Base-by-base conservation (phyloP, 1,140 invertebrate genomes). In the Carposina sasakii region DNA sequence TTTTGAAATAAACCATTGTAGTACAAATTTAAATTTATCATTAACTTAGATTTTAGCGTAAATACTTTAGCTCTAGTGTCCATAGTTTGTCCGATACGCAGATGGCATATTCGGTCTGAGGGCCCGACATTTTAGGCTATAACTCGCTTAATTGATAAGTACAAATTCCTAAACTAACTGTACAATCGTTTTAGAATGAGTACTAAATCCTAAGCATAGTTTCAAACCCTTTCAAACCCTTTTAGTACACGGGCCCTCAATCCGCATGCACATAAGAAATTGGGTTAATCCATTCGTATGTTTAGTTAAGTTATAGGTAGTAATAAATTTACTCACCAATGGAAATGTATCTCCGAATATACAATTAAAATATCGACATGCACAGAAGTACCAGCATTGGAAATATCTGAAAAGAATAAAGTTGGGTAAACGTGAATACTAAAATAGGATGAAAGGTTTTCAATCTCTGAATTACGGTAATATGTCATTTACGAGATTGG, bases 291-390 rank as follows among this genome's bases (percentile, higher is more conserved):
- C n/a, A n/a, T n/a, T n/a, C n/a, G n/a, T n/a, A n/a, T n/a, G n/a
- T n/a, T n/a, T n/a, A n/a, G n/a, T n/a, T n/a, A n/a, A n/a, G n/a
- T n/a, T n/a, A n/a, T n/a, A n/a, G n/a, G n/a, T n/a, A n/a, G n/a
- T n/a, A n/a, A n/a, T n/a, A n/a, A 22, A 19, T 48, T n/a, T n/a
- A 71, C 53, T 71, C 67, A 78, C 78, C 21, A 74, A 22, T 31
- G 76, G 75, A 66, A 76, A 82, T 21, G 68, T 44, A 40, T 82
- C 78, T n/a, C 78, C 78, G 57, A 82, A 82, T 39, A 78, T 68
- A 16, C 72, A 64, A 51, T 81, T 79, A 21, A 67, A 77, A 4
- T 74, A 51, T 1, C 71, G 67, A 51, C 75, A 70, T 4, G 73
- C 46, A 22, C 68, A 71, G 28, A 74, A 82, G 40, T 82, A 82